A percentile compares a stretch with the other conserved stretches of the same genome.
phyloP scores from a whole-genome alignment of 2,113 vertebrate genomes.

The Centropristis striata region DNA sequence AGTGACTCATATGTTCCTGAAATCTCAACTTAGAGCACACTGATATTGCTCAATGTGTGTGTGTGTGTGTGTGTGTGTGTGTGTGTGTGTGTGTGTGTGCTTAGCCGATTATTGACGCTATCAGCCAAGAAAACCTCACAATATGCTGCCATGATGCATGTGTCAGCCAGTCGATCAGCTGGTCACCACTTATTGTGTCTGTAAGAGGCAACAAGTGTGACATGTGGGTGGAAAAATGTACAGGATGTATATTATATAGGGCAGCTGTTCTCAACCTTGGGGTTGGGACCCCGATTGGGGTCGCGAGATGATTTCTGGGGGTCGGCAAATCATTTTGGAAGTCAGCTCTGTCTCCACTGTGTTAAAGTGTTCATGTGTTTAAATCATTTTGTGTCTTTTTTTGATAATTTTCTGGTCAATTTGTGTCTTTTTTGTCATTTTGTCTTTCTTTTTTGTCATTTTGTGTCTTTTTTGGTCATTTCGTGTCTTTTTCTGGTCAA shows the following conservation, averaged over 20 bases:
- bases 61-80: constrained; percentile 1
- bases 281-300: no score
- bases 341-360: no score
- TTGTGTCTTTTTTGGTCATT: no score
- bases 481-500: no score
- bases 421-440: no score
- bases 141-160: constrained; percentile 43
- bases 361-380: no score
- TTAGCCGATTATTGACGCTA: constrained; percentile 46
- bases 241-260: constrained; percentile 28
- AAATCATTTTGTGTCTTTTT: no score
- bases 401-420: no score
- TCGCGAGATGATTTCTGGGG: no score
- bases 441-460: no score
- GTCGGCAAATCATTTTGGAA: no score
- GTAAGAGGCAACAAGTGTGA: constrained; percentile 60
- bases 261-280: no score
- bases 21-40: constrained; percentile 38
- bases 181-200: neutral
- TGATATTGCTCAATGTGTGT: constrained; percentile 2
- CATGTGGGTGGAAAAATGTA: constrained; percentile 23
- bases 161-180: constrained; percentile 24
- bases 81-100: neutral
- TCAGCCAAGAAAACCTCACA: constrained; percentile 32
- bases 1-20: constrained; percentile 60